Conservation (phyloP, 2,888 invertebrate species). For the Hydraecia micacea region DNA sequence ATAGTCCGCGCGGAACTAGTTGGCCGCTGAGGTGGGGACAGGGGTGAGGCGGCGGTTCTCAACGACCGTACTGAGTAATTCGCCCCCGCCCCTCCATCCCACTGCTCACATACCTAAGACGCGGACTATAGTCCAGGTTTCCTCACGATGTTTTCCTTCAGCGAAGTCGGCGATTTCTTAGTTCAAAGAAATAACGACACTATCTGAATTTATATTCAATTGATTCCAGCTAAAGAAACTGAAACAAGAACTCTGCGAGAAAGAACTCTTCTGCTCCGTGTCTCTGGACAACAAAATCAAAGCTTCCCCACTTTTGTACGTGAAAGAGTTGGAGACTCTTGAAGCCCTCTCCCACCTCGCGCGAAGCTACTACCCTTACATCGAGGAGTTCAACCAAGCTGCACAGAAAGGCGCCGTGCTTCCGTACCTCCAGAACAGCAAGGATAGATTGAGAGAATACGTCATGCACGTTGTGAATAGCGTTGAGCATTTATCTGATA, state of each 20-base stretch:
- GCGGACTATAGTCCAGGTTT: neutral
- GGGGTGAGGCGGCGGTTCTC: too few species aligned
- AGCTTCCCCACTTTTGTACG: neutral
- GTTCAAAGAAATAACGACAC: neutral
- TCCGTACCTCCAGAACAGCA: slow-evolving; percentile 26
- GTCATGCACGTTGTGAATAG: slow-evolving; percentile 41
- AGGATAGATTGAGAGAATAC: slow-evolving; percentile 27
- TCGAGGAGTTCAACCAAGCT: slow-evolving; percentile 41
- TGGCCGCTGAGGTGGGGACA: too few species aligned
- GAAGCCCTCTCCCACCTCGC: slow-evolving; percentile 38
- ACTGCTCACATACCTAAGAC: too few species aligned
- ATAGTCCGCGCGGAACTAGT: too few species aligned
- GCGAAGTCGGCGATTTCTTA: neutral
- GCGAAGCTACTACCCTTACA: slow-evolving; percentile 13
- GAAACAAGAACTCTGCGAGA: slow-evolving; percentile 13
- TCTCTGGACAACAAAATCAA: slow-evolving; percentile 20
- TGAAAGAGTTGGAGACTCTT: slow-evolving; percentile 44
- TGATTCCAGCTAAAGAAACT: slow-evolving; percentile 40
- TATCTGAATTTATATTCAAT: neutral
- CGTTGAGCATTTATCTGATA: slow-evolving; percentile 39
- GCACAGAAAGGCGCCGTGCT: slow-evolving; percentile 23
- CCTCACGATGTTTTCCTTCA: neutral
- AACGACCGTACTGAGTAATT: too few species aligned
- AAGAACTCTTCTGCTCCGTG: slow-evolving; percentile 10
- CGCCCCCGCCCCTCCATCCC: too few species aligned